Evolutionary conservation across 2,797 vertebrate genomes (phyloP).

Genomic region (Acrossocheilus wenchowensis): DNA sequence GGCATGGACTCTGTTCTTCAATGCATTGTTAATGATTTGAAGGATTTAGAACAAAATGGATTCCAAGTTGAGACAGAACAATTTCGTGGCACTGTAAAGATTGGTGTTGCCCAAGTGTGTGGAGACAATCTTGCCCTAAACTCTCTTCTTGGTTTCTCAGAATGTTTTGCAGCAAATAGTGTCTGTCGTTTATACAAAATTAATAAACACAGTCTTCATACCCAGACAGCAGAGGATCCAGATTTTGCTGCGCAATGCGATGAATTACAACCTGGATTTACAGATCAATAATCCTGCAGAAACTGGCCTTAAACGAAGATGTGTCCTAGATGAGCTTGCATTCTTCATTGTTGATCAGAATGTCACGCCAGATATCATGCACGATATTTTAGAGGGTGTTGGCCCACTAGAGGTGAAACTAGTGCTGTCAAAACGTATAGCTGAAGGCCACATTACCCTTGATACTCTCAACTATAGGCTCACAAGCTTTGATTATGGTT

Average conservation of each 20-base stretch:
- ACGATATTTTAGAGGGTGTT: not conserved
- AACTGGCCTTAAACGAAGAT: not conserved
- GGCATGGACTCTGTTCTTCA: not conserved
- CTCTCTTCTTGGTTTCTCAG: not conserved
- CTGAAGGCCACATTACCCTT: not conserved
- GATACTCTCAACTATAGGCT: not conserved
- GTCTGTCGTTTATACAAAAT: not conserved
- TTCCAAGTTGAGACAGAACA: not conserved
- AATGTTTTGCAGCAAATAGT: not conserved
- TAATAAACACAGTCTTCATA: not conserved
- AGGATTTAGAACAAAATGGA: not conserved
- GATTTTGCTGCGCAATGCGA: not conserved
- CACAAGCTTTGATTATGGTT: not conserved
- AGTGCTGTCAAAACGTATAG: not conserved
- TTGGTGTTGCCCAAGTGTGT: not conserved
- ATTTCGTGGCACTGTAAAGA: not conserved
- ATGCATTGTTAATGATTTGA: not conserved
- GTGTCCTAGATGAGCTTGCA: not conserved
- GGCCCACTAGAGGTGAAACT: not conserved
- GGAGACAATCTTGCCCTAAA: not conserved
- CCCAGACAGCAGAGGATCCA: not conserved
- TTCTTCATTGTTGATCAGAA: not conserved
- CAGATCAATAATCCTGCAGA: not conserved
- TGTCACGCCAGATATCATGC: not conserved
- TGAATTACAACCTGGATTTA: not conserved